Percentiles rank a stretch among this genome's conserved stretches.
phyloP scores from a whole-genome alignment of 2,797 vertebrate species.

The Bovichtus diacanthus region DNA sequence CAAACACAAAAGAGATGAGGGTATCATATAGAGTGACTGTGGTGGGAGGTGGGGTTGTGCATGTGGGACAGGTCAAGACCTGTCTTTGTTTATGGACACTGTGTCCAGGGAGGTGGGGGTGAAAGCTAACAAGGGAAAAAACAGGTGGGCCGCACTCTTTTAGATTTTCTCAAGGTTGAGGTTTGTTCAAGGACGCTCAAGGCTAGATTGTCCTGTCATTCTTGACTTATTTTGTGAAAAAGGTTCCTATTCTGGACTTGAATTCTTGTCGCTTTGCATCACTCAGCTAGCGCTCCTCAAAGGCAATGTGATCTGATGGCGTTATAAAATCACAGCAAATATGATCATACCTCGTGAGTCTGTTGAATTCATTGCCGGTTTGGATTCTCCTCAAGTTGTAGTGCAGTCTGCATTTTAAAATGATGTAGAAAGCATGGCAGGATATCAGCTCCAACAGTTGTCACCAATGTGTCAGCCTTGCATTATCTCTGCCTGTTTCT shows the following conservation, averaged over 20 bases:
- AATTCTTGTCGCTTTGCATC: constrained; percentile 25
- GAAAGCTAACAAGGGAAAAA: constrained; percentile 59
- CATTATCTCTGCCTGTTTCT: constrained; percentile 5
- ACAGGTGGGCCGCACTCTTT: constrained; percentile 76
- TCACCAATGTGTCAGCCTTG: not conserved
- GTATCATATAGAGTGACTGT: constrained; percentile 17
- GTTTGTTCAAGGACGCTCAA: constrained; percentile 31
- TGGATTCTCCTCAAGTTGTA: constrained; percentile 17
- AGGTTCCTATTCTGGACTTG: constrained; percentile 3
- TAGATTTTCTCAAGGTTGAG: constrained; percentile 57
- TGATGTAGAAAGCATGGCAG: not conserved
- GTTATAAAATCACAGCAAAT: constrained; percentile 9
- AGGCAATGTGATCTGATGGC: not conserved
- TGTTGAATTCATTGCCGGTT: not conserved
- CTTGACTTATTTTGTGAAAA: constrained; percentile 27
- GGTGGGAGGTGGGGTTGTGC: constrained; percentile 6
- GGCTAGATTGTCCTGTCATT: constrained; percentile 11
- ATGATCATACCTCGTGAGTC: not conserved
- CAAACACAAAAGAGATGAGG: constrained; percentile 8
- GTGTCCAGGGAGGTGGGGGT: constrained; percentile 35
- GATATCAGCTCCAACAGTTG: constrained; percentile 10
- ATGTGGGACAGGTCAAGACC: constrained; percentile 60
- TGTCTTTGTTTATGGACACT: constrained; percentile 67
- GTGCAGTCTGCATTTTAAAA: constrained; percentile 4
- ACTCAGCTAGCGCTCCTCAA: not conserved